A percentile compares a stretch with the other conserved stretches of the same genome.
These are phyloP conservation scores for Heterodera filipjevi DNA, from an alignment of 2,888 invertebrate genomes.

Conservation along the genomic window DNA sequence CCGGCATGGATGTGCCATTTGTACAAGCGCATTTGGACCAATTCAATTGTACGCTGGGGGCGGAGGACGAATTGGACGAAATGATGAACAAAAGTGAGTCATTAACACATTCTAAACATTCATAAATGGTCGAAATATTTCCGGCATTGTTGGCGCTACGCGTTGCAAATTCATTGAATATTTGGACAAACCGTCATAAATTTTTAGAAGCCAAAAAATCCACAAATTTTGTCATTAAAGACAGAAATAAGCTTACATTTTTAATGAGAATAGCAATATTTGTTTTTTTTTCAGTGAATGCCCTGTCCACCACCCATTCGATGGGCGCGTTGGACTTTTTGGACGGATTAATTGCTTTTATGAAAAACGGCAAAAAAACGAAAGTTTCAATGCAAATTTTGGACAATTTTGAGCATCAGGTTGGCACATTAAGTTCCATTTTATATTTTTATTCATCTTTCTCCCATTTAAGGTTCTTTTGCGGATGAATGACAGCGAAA, in stretches of 20 bases:
- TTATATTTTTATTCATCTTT: not conserved
- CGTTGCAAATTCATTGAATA: not conserved
- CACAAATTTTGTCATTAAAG: no score
- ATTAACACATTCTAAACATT: no score
- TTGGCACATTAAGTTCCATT: not conserved
- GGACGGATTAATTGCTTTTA: constrained; percentile 16
- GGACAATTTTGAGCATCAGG: constrained; percentile 15
- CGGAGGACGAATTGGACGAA: not conserved
- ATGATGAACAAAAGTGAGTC: not conserved
- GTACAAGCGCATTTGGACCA: constrained; percentile 2
- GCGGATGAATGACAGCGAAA: constrained; percentile 4
- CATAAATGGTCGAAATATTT: no score
- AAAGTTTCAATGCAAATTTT: constrained; percentile 9
- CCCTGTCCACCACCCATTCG: not conserved
- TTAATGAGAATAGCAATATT: no score
- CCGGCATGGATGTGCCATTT: constrained; percentile 5
- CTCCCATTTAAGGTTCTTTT: not conserved
- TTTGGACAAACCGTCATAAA: no score
- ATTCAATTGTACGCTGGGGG: not conserved
- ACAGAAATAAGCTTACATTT: no score
- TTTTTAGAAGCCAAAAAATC: no score
- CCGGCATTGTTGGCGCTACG: no score
- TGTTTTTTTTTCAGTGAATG: constrained; percentile 23
- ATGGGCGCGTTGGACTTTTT: constrained; percentile 8
- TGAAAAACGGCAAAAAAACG: constrained; percentile 21